These are phyloP conservation scores for Colletes collaris DNA, from an alignment of 2,888 invertebrate species.

Conservation along the genomic window DNA sequence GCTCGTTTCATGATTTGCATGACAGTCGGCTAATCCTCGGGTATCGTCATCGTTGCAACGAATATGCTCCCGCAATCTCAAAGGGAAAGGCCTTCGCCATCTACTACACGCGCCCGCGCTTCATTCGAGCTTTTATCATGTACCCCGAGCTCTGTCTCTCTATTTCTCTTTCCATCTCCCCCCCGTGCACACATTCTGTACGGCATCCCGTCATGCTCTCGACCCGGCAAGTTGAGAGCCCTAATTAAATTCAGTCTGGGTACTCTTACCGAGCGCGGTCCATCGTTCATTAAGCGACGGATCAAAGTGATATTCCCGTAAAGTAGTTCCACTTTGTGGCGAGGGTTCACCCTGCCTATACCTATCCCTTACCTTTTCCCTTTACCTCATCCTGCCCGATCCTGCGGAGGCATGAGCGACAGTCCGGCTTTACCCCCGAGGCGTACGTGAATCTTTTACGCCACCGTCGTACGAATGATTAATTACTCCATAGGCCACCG, in stretches of 20 bases:
- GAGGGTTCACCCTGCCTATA: slow-evolving; percentile 58
- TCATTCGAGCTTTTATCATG: slow-evolving; percentile 68
- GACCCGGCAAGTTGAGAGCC: slow-evolving; percentile 78
- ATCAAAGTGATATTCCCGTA: slow-evolving; percentile 81
- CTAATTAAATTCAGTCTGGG: slow-evolving; percentile 82
- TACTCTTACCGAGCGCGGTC: slow-evolving; percentile 78
- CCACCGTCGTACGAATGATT: slow-evolving; percentile 60
- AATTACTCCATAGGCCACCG: slow-evolving; percentile 54
- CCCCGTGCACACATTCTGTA: slow-evolving; percentile 57
- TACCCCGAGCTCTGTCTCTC: slow-evolving; percentile 48
- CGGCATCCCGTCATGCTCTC: slow-evolving; percentile 69
- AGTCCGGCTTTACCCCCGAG: slow-evolving; percentile 56
- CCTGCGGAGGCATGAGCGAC: slow-evolving; percentile 41
- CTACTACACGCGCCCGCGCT: slow-evolving; percentile 54
- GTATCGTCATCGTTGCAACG: slow-evolving; percentile 66
- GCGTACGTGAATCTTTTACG: slow-evolving; percentile 67
- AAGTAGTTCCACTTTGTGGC: slow-evolving; percentile 75
- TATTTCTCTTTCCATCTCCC: slow-evolving; percentile 35
- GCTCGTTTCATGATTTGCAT: slow-evolving; percentile 75
- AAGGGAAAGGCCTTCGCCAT: slow-evolving; percentile 65
- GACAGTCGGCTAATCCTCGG: slow-evolving; percentile 72
- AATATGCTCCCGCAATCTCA: slow-evolving; percentile 63
- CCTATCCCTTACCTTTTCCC: slow-evolving; percentile 62
- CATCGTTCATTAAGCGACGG: slow-evolving; percentile 80
- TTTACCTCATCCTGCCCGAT: slow-evolving; percentile 34